These are phyloP conservation scores for Ariolimax columbianus DNA, from an alignment of 2,888 invertebrate genomes.

Conservation along the genomic window DNA sequence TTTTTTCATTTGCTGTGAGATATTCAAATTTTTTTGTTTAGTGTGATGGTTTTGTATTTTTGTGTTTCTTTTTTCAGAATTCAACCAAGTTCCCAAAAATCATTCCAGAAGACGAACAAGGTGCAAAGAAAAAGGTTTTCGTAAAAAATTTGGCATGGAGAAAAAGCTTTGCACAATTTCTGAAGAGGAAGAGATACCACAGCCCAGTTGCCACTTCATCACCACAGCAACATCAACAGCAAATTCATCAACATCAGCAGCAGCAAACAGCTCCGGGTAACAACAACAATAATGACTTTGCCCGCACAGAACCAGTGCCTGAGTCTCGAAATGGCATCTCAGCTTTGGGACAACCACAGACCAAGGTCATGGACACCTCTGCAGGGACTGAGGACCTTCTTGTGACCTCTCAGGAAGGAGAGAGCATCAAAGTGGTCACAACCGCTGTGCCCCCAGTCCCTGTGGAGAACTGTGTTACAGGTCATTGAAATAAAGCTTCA, in stretches of 20 bases:
- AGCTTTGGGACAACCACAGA: constrained; percentile 26
- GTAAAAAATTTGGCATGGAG: constrained; percentile 66
- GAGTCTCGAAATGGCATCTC: constrained; percentile 37
- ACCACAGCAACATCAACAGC: constrained; percentile 34
- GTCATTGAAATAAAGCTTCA: background rate
- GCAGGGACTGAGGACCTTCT: constrained; percentile 41
- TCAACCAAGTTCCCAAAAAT: constrained; percentile 43
- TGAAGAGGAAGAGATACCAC: constrained; percentile 66
- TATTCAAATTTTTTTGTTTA: too few relatives aligned
- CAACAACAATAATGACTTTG: constrained; percentile 48
- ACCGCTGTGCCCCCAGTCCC: constrained; percentile 35
- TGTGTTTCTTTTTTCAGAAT: constrained; percentile 34
- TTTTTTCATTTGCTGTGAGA: too few relatives aligned
- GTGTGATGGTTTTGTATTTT: background rate
- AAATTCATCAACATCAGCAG: constrained; percentile 12
- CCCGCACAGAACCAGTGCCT: constrained; percentile 15
- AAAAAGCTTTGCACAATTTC: constrained; percentile 71
- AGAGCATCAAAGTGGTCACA: constrained; percentile 29
- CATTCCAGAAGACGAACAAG: constrained; percentile 35
- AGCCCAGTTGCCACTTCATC: constrained; percentile 49
- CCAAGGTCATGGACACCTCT: constrained; percentile 44
- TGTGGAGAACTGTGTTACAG: constrained; percentile 47
- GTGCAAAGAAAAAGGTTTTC: constrained; percentile 50
- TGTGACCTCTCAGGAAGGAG: constrained; percentile 20
- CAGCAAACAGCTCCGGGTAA: constrained; percentile 8